These are phyloP conservation scores for Cygnus olor DNA, from an alignment of 2,797 vertebrate species.

Conservation along the genomic window DNA sequence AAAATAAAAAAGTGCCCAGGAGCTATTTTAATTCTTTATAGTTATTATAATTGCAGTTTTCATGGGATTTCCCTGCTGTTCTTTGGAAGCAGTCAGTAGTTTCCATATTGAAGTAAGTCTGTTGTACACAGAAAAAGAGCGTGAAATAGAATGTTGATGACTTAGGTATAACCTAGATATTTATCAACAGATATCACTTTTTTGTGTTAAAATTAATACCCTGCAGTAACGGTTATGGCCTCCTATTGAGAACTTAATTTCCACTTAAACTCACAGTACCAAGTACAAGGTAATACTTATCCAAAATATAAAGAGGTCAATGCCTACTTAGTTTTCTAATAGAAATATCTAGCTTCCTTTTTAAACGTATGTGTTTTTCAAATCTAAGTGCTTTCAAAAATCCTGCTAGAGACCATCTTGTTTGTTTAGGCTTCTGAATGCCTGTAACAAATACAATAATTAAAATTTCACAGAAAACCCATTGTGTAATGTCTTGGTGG, in stretches of 20 bases:
- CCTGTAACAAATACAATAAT: not conserved
- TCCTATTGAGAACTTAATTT: slow-evolving; percentile 25
- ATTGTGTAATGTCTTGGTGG: not conserved
- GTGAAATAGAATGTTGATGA: slow-evolving; percentile 1
- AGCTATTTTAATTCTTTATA: slow-evolving; percentile 66
- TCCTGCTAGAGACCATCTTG: not conserved
- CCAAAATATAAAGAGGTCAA: not conserved
- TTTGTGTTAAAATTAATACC: slow-evolving; percentile 4
- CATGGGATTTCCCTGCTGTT: slow-evolving; percentile 54
- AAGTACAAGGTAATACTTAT: not conserved
- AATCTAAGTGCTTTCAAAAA: not conserved
- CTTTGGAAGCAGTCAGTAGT: slow-evolving; percentile 5
- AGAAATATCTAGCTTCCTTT: not conserved
- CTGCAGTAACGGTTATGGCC: not conserved
- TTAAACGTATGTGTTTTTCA: not conserved
- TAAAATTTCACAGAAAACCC: not conserved
- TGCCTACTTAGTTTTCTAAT: not conserved
- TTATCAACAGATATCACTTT: not conserved
- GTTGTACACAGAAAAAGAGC: not conserved
- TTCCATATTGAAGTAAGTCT: slow-evolving; percentile 5
- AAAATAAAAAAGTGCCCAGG: slow-evolving; percentile 52
- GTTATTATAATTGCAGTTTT: slow-evolving; percentile 54
- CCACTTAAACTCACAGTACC: slow-evolving; percentile 5
- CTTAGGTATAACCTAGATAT: not conserved
- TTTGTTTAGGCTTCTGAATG: not conserved